Evolutionary conservation across 1,140 invertebrate species (phyloP), one percentile per base, ranked within the genome.

Genomic region (Cylas formicarius): DNA sequence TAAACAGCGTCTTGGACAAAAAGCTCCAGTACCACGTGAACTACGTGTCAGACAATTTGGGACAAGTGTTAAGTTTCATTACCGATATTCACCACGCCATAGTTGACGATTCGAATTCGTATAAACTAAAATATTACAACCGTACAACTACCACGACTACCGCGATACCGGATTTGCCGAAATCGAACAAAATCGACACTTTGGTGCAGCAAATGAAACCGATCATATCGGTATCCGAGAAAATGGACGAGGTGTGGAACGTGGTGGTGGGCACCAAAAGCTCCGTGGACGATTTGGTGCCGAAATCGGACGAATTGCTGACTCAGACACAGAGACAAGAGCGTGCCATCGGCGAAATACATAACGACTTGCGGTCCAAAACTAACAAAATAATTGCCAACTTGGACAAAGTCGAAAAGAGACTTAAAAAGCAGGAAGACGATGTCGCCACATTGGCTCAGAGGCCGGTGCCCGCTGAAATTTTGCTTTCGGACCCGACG

Each of bases 201-300:
- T 67, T 88, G 1, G 79, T 84, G 0, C 76, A 82, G 46, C 81
- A 85, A 67, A 87, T 87, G 60, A 76, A 80, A 45, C 85, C 86
- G 0, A 84, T 89, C 65, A 75, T 86, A 29, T 81, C 77, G n/a
- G 84, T 89, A 1, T 85, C 84, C 0, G 83, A 86, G 58, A 89
- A 90, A 66, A 89, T 90, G 83, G 85, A 90, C 52, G 82, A 90
- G 68, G 84, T 90, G 4, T 90, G 86, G 85, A 81, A 86, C 56
- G 84, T 89, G 10, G 82, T 90, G 13, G 84, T 89, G 4, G 85
- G 85, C 2, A 89, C 85, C 1, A 90, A 90, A 61, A 86, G 78
- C 52, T 85, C 84, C 0, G 83, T 89, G 4, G 85, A 90, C 61
- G 77, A 86, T 58, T 69, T 90, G 27, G 74, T 89, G 13, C 85